Evolutionary conservation across 1,140 invertebrate genomes (phyloP).

Genomic region (Cotesia vestalis): DNA sequence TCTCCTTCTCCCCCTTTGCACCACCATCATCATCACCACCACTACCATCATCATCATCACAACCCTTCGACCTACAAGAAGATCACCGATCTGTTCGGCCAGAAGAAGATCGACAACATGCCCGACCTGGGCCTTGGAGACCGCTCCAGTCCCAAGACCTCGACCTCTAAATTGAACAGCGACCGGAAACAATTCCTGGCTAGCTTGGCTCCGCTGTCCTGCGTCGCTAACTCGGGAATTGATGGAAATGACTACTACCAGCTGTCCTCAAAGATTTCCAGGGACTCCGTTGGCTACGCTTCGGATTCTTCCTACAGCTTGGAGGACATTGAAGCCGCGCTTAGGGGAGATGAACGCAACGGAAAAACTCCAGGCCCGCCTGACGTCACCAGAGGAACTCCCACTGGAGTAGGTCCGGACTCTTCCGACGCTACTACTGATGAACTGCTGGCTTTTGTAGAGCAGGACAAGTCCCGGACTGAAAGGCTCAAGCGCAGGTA

Average conservation of each 20-base stretch:
- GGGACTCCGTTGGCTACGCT: slow-evolving; percentile 65
- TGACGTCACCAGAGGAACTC: slow-evolving; percentile 80
- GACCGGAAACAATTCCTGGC: slow-evolving; percentile 78
- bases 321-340: slow-evolving; percentile 73
- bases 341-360: slow-evolving; percentile 64
- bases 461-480: slow-evolving; percentile 81
- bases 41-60: slow-evolving; percentile 46
- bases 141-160: slow-evolving; percentile 14
- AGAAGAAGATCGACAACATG: slow-evolving; percentile 58
- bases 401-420: slow-evolving; percentile 51
- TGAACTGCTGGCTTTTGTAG: slow-evolving; percentile 83
- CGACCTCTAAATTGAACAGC: slow-evolving; percentile 42
- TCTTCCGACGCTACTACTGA: slow-evolving; percentile 66
- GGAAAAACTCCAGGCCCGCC: slow-evolving; percentile 70
- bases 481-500: slow-evolving; percentile 83
- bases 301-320: slow-evolving; percentile 71
- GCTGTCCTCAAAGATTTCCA: slow-evolving; percentile 67
- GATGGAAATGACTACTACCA: slow-evolving; percentile 76
- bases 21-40: slow-evolving; percentile 49
- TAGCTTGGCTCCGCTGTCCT: slow-evolving; percentile 77
- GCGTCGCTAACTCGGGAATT: slow-evolving; percentile 70
- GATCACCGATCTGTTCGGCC: slow-evolving; percentile 73
- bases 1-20: slow-evolving; percentile 26
- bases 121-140: slow-evolving; percentile 70
- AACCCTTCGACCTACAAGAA: slow-evolving; percentile 72